Evolutionary conservation across 2,888 invertebrate genomes (phyloP).

Genomic region (Incurvaria masculella): DNA sequence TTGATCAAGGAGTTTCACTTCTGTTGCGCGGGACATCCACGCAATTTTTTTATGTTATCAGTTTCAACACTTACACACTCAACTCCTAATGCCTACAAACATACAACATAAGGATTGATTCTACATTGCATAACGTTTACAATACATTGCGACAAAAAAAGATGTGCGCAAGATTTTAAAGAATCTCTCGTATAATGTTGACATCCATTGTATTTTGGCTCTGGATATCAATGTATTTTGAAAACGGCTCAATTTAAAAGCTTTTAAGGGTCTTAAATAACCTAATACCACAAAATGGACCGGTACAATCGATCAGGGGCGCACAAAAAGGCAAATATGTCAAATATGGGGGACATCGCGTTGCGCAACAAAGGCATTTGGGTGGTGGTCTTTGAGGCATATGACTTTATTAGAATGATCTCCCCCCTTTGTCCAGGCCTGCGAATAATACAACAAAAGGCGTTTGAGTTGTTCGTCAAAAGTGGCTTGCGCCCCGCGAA

Average conservation of each 20-base stretch:
- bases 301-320: conserved; percentile 23
- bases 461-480: background rate
- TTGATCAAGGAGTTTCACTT: no score
- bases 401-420: conserved; percentile 41
- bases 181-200: no score
- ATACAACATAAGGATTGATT: no score
- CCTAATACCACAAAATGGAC: background rate
- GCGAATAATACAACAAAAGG: background rate
- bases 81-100: no score
- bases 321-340: conserved; percentile 44
- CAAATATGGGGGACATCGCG: conserved; percentile 32
- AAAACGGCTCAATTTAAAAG: background rate
- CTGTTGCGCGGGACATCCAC: no score
- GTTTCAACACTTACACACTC: no score
- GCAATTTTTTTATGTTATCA: no score
- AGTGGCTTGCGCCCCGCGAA: background rate
- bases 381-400: conserved; percentile 35
- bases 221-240: no score
- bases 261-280: background rate
- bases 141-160: no score
- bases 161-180: conserved; percentile 22
- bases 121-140: no score
- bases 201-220: no score
- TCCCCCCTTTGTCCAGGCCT: conserved; percentile 15
- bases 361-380: conserved; percentile 41